A percentile compares a stretch with the other conserved stretches of the same genome.
These are phyloP conservation scores for Eurytoma adleriae DNA, from an alignment of 2,888 invertebrate species.

Conservation along the genomic window DNA sequence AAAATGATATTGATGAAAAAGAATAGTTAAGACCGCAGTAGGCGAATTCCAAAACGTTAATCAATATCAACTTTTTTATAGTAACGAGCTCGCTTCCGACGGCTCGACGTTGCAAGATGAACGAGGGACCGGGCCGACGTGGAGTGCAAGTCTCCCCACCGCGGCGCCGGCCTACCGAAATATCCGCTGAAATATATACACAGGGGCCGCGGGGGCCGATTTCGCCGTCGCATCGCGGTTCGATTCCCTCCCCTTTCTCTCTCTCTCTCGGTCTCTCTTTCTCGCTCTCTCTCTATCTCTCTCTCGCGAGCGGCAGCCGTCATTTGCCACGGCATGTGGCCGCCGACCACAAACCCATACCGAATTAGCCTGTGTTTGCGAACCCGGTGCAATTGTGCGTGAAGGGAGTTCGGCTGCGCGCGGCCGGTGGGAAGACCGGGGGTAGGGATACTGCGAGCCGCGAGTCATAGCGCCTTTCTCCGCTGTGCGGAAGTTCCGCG, in stretches of 20 bases:
- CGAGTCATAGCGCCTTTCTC: neutral
- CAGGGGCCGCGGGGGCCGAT: neutral
- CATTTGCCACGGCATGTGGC: slow-evolving; percentile 30
- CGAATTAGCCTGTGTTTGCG: slow-evolving; percentile 37
- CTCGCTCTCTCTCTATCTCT: too few relatives aligned
- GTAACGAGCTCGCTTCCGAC: neutral
- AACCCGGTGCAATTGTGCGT: slow-evolving; percentile 22
- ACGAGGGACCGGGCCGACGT: neutral
- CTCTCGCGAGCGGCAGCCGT: slow-evolving; percentile 24
- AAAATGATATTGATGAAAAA: too few relatives aligned
- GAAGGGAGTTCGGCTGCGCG: slow-evolving; percentile 3
- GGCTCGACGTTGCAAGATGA: slow-evolving; percentile 9
- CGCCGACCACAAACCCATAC: slow-evolving; percentile 55
- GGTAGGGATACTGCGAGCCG: too few relatives aligned
- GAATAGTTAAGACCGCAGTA: too few relatives aligned
- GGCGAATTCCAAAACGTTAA: too few relatives aligned
- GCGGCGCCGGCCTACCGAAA: slow-evolving; percentile 8
- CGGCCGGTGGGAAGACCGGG: neutral
- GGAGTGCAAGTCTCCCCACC: neutral
- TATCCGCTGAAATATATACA: slow-evolving; percentile 23
- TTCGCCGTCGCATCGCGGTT: slow-evolving; percentile 3
- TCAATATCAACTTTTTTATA: too few relatives aligned
- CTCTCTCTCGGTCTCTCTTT: too few relatives aligned
- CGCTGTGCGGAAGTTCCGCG: neutral
- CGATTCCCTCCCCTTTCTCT: slow-evolving; percentile 19